Conservation (phyloP, 2,888 invertebrate species). For the Aphidius colemani region DNA sequence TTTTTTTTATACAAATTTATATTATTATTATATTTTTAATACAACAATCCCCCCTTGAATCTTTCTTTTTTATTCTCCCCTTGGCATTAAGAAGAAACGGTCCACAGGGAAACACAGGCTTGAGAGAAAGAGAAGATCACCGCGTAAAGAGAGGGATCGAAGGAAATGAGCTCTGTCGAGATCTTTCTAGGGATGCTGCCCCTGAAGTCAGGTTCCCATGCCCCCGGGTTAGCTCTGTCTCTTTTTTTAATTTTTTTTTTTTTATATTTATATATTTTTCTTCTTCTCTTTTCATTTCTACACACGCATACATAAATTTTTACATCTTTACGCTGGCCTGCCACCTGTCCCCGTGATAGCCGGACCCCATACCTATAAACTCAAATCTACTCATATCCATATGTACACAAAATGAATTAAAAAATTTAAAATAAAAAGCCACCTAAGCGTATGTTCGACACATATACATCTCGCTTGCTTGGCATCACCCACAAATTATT, state of each 20-base stretch:
- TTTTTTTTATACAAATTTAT: no score
- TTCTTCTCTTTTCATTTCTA: no score
- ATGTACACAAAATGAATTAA: neutral
- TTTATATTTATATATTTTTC: no score
- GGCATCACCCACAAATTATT: slow-evolving; percentile 4
- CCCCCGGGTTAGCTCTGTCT: slow-evolving; percentile 41
- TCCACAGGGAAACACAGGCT: neutral
- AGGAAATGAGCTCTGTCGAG: neutral
- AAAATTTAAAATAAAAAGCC: neutral
- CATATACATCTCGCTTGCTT: neutral
- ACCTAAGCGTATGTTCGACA: no score
- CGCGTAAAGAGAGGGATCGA: slow-evolving; percentile 3
- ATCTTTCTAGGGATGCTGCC: slow-evolving; percentile 57
- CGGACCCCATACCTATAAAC: slow-evolving; percentile 37
- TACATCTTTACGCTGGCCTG: slow-evolving; percentile 43
- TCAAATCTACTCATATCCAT: no score
- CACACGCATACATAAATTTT: neutral
- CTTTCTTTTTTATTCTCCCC: no score
- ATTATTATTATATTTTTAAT: no score
- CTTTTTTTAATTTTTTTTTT: slow-evolving; percentile 1
- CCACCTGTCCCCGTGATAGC: slow-evolving; percentile 59
- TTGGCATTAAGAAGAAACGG: slow-evolving; percentile 13
- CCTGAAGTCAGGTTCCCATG: slow-evolving; percentile 61
- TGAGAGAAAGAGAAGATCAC: slow-evolving; percentile 15
- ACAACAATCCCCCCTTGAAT: no score